phyloP scores from a whole-genome alignment of 2,888 invertebrate genomes.

The Mimas tiliae region DNA sequence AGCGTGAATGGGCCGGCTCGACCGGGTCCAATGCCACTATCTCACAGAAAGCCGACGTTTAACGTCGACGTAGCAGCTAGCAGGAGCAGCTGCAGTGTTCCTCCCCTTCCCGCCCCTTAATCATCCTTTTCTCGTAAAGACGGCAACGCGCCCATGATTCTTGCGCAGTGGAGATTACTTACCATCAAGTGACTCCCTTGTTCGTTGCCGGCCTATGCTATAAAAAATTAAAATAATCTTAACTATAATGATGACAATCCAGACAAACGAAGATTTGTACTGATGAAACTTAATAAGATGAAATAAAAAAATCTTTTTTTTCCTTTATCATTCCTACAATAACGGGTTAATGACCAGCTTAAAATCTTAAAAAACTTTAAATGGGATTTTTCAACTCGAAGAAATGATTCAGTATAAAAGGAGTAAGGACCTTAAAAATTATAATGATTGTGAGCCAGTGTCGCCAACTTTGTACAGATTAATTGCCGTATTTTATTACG shows the following conservation, averaged over 20 bases:
- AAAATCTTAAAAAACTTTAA: constrained; percentile 24
- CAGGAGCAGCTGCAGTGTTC: too few relatives aligned
- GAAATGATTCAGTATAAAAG: constrained; percentile 47
- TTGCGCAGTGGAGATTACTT: too few relatives aligned
- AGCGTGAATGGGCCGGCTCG: too few relatives aligned
- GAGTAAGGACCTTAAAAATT: constrained; percentile 50
- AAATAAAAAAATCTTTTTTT: neutral
- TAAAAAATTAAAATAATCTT: too few relatives aligned
- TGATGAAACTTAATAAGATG: neutral
- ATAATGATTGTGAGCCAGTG: constrained; percentile 56
- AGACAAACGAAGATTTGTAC: neutral
- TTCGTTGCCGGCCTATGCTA: too few relatives aligned
- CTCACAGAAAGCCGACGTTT: too few relatives aligned
- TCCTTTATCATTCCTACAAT: constrained; percentile 17
- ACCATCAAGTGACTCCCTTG: too few relatives aligned
- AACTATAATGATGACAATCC: neutral
- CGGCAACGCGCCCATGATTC: too few relatives aligned
- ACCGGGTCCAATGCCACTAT: too few relatives aligned
- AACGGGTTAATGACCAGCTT: constrained; percentile 6
- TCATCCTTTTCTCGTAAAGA: too few relatives aligned
- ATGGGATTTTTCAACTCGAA: constrained; percentile 42
- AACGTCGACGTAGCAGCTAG: too few relatives aligned
- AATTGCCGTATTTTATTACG: constrained; percentile 60
- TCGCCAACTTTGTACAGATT: constrained; percentile 57
- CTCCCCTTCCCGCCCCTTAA: too few relatives aligned